Conservation (phyloP, 1,140 invertebrate species). For the Drosophila gunungcola region DNA sequence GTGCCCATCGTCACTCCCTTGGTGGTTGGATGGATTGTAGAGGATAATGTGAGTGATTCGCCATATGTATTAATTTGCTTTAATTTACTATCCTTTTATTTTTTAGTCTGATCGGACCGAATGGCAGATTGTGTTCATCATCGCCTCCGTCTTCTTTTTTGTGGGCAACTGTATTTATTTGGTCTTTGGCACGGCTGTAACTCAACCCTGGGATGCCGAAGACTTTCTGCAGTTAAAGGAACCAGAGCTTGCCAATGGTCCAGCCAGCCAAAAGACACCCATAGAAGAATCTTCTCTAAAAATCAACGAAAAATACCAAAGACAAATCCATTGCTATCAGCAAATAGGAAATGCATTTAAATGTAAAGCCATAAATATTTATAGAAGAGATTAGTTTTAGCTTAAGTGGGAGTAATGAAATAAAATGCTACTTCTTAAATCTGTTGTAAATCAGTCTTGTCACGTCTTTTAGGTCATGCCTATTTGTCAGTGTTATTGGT, state of each 20-base stretch:
- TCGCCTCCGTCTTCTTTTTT: slow-evolving; percentile 64
- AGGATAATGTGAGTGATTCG: slow-evolving; percentile 86
- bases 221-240: slow-evolving; percentile 87
- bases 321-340: slow-evolving; percentile 1
- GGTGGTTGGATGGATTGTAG: slow-evolving; percentile 87
- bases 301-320: slow-evolving; percentile 6
- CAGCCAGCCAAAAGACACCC: background rate
- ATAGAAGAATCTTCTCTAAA: background rate
- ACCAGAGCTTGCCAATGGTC: slow-evolving; percentile 22
- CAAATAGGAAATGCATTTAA: slow-evolving; percentile 14
- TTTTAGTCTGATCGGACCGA: slow-evolving; percentile 91
- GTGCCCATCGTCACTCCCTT: slow-evolving; percentile 89
- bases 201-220: slow-evolving; percentile 92
- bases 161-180: slow-evolving; percentile 65
- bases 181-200: slow-evolving; percentile 91
- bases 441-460: too few relatives aligned
- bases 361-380: background rate
- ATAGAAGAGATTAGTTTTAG: background rate
- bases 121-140: slow-evolving; percentile 87
- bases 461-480: too few relatives aligned
- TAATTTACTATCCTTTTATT: slow-evolving; percentile 60
- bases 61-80: slow-evolving; percentile 3
- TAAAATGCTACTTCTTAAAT: background rate
- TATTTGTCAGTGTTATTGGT: too few relatives aligned
- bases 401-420: background rate